Base-by-base conservation (phyloP, 1,140 invertebrate species). In the Limonius californicus region DNA sequence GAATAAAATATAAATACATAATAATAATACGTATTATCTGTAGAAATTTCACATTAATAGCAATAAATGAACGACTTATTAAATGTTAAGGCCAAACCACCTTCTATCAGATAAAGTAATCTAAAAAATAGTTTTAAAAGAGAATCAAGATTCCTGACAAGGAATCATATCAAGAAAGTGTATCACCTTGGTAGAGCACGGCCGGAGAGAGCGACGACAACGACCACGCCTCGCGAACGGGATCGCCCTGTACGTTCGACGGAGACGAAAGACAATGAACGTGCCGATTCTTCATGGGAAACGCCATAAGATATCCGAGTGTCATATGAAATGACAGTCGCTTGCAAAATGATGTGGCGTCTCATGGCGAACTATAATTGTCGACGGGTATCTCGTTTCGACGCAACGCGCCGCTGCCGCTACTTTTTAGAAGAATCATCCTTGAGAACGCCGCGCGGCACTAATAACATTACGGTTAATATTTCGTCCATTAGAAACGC, bases 61-160 rank as follows among this genome's bases (percentile, higher is more conserved):
- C 50, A 16, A 54, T 54, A 54, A 54, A 21, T 56, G 20, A 45
- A 62, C 54, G 55, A 62, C 54, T 53, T 62, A 57, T 57, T 62
- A 62, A 62, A 62, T 62, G 61, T 62, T 62, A 62, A 62, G 61
- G 61, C 61, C 61, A 62, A 61, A 21, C 59, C 53, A 55, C 59
- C 59, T 61, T 61, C 59, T 43, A 55, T 55, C 53, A 53, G 27
- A 55, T 57, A 30, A 62, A 63, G 57, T 21, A 45, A 39, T 19
- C 57, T 53, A n/a, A 20, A 58, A 63, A 63, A 62, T 43, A 54
- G 32, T 53, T 32, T 53, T 54, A 55, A 53, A 45, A 47, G 56
- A 57, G 61, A 62, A 57, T 63, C 61, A 63, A 58, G 61, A 63
- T 63, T 63, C 56, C 61, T 63, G 55, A 54, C 56, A 62, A 62